phyloP scores from a whole-genome alignment of 2,888 invertebrate species.

The Lypha dubia region DNA sequence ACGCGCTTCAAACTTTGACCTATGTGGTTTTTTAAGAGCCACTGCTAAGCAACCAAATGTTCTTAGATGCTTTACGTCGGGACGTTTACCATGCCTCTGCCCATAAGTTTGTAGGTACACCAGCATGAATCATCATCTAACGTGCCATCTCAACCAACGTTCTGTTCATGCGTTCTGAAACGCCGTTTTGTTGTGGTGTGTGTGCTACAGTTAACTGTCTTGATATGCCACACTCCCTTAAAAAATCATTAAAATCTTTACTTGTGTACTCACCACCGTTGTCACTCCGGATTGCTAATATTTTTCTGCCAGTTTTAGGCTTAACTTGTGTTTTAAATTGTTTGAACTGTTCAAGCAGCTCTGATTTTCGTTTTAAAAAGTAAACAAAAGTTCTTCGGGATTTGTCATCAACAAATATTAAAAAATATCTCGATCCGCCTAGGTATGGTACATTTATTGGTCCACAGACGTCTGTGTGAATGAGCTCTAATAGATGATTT shows the following conservation, averaged over 20 bases:
- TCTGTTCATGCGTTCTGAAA: too few relatives aligned
- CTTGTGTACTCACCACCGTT: constrained; percentile 32
- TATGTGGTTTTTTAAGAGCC: constrained; percentile 53
- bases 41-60: constrained; percentile 62
- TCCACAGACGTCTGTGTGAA: too few relatives aligned
- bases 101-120: constrained; percentile 73
- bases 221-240: constrained; percentile 63
- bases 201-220: constrained; percentile 68
- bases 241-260: constrained; percentile 60
- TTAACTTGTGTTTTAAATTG: constrained; percentile 20
- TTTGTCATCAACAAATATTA: too few relatives aligned
- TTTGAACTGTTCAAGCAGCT: constrained; percentile 10
- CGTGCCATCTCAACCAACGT: constrained; percentile 77
- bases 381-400: too few relatives aligned
- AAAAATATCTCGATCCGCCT: too few relatives aligned
- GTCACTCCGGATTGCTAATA: too few relatives aligned
- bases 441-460: too few relatives aligned
- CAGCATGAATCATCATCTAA: constrained; percentile 75
- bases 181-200: constrained; percentile 71
- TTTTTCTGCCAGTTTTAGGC: constrained; percentile 35
- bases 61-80: constrained; percentile 56
- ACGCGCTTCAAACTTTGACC: constrained; percentile 48
- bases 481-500: too few relatives aligned
- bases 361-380: too few relatives aligned
- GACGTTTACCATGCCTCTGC: constrained; percentile 68